Conservation (phyloP, 1,140 invertebrate genomes). For the Idris sp. region DNA sequence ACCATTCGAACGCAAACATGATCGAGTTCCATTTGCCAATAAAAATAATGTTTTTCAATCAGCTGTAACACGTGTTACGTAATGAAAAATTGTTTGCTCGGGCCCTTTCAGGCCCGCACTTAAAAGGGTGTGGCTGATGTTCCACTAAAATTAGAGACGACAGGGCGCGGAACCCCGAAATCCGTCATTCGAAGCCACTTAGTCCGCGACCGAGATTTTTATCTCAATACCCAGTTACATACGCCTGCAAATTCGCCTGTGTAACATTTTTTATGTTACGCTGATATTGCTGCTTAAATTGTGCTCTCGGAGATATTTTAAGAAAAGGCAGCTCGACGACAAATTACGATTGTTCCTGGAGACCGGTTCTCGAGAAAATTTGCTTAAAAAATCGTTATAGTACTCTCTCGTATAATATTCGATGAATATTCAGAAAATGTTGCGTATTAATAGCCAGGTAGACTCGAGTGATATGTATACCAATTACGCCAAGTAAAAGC, state of each 20-base stretch:
- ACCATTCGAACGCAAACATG: constrained; percentile 34
- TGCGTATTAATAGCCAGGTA: constrained; percentile 41
- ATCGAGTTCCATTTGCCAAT: constrained; percentile 31
- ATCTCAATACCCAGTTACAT: constrained; percentile 40
- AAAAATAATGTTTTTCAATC: constrained; percentile 57
- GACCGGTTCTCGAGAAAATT: constrained; percentile 41
- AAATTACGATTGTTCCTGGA: constrained; percentile 50
- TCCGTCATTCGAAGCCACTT: constrained; percentile 61
- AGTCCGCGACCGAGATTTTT: constrained; percentile 51
- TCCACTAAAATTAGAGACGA: constrained; percentile 64
- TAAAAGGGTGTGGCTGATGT: constrained; percentile 65
- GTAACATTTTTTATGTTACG: constrained; percentile 51
- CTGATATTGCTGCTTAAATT: constrained; percentile 61
- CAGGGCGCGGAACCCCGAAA: constrained; percentile 41
- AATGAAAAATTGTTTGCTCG: constrained; percentile 50
- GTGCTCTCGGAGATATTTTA: constrained; percentile 37
- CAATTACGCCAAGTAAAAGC: constrained; percentile 27
- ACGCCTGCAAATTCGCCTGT: constrained; percentile 30
- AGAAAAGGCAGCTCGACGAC: constrained; percentile 29
- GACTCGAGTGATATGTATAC: constrained; percentile 12
- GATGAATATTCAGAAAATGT: constrained; percentile 57
- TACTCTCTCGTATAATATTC: constrained; percentile 49
- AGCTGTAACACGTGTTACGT: constrained; percentile 36
- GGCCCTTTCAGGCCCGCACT: neutral
- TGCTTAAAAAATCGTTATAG: constrained; percentile 21